Percentiles rank a stretch among this genome's conserved stretches.
These are phyloP conservation scores for Rhea americana DNA, from an alignment of 2,113 vertebrate species.

Conservation along the genomic window DNA sequence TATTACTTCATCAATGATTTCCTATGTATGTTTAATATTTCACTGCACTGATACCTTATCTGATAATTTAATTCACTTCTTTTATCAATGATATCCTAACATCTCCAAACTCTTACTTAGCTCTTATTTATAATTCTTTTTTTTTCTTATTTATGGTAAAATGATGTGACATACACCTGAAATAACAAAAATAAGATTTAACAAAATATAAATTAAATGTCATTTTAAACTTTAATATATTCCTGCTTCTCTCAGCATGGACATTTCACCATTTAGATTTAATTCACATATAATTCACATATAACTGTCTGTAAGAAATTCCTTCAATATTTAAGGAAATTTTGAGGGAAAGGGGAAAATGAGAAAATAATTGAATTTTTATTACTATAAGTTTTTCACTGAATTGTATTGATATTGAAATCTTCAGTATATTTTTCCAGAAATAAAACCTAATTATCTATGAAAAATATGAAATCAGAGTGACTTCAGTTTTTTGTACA, in stretches of 20 bases:
- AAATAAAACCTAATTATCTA: slow-evolving; percentile 41
- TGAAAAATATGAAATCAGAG: slow-evolving; percentile 16
- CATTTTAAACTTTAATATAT: background rate
- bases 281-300: background rate
- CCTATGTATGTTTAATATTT: background rate
- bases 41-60: background rate
- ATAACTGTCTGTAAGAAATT: background rate
- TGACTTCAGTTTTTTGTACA: background rate
- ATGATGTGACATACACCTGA: background rate
- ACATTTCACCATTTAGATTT: background rate
- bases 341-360: background rate
- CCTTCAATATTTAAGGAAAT: background rate
- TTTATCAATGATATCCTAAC: background rate
- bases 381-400: background rate
- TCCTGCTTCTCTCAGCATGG: background rate
- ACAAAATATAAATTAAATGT: background rate
- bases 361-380: background rate
- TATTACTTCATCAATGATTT: background rate
- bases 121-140: background rate
- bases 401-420: slow-evolving; percentile 22
- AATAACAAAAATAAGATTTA: background rate
- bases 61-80: background rate
- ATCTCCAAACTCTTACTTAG: background rate
- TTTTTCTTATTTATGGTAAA: background rate
- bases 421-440: slow-evolving; percentile 29